phyloP scores from a whole-genome alignment of 2,797 vertebrate species.

The Vireo griseus region DNA sequence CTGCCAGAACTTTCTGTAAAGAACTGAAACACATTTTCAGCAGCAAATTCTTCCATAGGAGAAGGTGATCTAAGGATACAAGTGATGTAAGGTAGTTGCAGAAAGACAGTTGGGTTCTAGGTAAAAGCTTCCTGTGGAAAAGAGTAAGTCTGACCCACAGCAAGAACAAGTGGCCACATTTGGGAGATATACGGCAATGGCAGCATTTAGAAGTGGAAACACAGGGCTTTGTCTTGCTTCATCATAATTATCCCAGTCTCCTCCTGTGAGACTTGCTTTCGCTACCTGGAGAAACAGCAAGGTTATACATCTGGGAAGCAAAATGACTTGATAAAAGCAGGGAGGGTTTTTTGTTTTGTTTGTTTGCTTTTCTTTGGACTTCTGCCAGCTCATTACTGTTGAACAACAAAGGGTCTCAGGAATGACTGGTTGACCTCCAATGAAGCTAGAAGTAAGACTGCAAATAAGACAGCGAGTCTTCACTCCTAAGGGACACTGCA shows the following conservation, averaged over 20 bases:
- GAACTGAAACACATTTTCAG: not conserved
- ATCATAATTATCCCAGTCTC: not conserved
- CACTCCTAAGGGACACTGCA: not conserved
- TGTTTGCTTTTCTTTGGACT: not conserved
- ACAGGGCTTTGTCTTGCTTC: not conserved
- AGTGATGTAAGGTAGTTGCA: not conserved
- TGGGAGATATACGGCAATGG: not conserved
- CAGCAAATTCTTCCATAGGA: not conserved
- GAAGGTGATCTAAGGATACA: not conserved
- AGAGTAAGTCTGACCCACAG: not conserved
- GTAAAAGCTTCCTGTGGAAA: not conserved
- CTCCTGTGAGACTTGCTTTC: not conserved
- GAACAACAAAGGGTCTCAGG: not conserved
- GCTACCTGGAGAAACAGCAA: not conserved
- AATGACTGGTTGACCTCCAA: not conserved
- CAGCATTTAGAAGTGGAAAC: not conserved
- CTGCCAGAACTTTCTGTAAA: not conserved
- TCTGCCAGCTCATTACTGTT: not conserved
- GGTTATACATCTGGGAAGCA: not conserved
- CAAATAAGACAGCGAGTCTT: not conserved
- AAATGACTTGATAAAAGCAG: not conserved
- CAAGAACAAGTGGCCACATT: not conserved
- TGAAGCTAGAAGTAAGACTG: not conserved
- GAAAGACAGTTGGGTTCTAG: not conserved
- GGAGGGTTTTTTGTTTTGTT: not conserved